A percentile compares a stretch with the other conserved stretches of the same genome.
phyloP scores from a whole-genome alignment of 2,888 invertebrate genomes.

The Nemapogon koenigi region DNA sequence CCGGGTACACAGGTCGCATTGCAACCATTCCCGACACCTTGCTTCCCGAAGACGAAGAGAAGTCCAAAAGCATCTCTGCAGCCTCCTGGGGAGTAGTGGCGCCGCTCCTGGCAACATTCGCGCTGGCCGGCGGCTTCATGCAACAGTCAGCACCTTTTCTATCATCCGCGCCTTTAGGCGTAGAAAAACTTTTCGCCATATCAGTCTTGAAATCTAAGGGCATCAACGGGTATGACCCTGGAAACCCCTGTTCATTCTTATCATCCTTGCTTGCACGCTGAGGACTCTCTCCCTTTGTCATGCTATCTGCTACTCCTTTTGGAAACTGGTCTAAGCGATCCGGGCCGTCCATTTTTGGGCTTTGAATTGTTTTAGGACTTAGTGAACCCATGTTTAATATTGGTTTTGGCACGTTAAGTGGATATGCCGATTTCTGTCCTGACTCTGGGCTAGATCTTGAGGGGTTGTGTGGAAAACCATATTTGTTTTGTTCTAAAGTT shows the following conservation, averaged over 20 bases:
- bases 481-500: slow-evolving; percentile 48
- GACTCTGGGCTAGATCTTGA: slow-evolving; percentile 34
- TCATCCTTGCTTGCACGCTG: slow-evolving; percentile 44
- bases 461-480: slow-evolving; percentile 45
- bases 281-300: slow-evolving; percentile 41
- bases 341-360: slow-evolving; percentile 33
- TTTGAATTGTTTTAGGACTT: slow-evolving; percentile 46
- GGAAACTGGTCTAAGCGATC: slow-evolving; percentile 40
- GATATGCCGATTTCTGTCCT: slow-evolving; percentile 48
- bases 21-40: slow-evolving; percentile 60
- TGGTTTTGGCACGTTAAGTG: slow-evolving; percentile 53
- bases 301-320: slow-evolving; percentile 43
- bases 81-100: slow-evolving; percentile 65
- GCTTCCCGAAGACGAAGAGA: slow-evolving; percentile 66
- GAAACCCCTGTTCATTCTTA: slow-evolving; percentile 31
- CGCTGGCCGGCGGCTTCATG: slow-evolving; percentile 54
- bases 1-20: slow-evolving; percentile 62
- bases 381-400: slow-evolving; percentile 46
- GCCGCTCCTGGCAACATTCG: slow-evolving; percentile 44
- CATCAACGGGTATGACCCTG: slow-evolving; percentile 40
- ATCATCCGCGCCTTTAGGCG: slow-evolving; percentile 50
- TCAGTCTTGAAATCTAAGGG: slow-evolving; percentile 56
- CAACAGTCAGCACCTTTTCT: slow-evolving; percentile 52
- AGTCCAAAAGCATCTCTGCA: slow-evolving; percentile 71
- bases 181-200: slow-evolving; percentile 48